Evolutionary conservation across 2,797 vertebrate species (phyloP).

Genomic region (Takifugu rubripes): DNA sequence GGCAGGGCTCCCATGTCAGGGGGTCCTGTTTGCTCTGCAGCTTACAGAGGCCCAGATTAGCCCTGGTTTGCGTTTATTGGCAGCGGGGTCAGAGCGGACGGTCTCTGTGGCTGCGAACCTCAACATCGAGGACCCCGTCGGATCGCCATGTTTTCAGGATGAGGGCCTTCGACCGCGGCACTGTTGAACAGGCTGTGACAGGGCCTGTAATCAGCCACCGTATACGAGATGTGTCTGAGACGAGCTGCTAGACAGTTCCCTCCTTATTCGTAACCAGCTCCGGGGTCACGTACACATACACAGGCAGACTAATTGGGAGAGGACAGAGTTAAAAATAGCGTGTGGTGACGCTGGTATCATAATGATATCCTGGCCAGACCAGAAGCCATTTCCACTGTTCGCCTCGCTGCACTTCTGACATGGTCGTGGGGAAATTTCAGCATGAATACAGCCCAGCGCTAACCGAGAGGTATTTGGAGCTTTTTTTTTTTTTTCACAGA

Average conservation of each 20-base stretch:
- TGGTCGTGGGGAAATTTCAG: conserved; percentile 39
- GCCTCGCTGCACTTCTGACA: conserved; percentile 50
- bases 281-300: conserved; percentile 25
- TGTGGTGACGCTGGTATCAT: conserved; percentile 60
- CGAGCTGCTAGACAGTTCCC: conserved; percentile 40
- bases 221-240: conserved; percentile 50
- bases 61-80: conserved; percentile 35
- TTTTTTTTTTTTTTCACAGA: conserved; percentile 20
- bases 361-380: conserved; percentile 65
- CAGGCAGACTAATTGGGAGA: conserved; percentile 41
- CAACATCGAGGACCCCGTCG: conserved; percentile 6
- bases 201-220: conserved; percentile 59
- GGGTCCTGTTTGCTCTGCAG: conserved; percentile 43
- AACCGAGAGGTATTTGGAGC: conserved; percentile 21
- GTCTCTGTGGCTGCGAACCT: conserved; percentile 11
- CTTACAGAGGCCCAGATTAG: conserved; percentile 29
- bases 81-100: conserved; percentile 31
- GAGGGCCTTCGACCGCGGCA: conserved; percentile 13
- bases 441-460: conserved; percentile 3
- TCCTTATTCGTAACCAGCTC: conserved; percentile 34
- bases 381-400: conserved; percentile 39
- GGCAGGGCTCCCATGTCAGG: conserved; percentile 29
- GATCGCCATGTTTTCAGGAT: conserved; percentile 8
- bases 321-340: conserved; percentile 66
- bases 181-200: conserved; percentile 42